Evolutionary conservation across 1,140 invertebrate species (phyloP), one percentile per base, ranked within the genome.

Genomic region (Gonatopus flavifemur): DNA sequence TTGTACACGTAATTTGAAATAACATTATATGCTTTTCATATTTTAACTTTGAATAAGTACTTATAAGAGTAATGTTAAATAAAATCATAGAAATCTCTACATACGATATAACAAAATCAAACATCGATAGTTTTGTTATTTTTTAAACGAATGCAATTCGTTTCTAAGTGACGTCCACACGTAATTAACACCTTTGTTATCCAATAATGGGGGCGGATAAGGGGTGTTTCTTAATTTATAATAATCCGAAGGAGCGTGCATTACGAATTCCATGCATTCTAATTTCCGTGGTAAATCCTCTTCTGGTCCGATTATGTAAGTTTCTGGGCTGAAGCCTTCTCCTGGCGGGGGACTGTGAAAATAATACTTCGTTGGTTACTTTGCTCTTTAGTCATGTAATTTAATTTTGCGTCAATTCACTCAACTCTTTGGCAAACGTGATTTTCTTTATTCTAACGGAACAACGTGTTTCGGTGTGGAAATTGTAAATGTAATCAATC

Each of bases 171-270:
- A 70, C 7, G 86, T 86, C 88, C 88, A 89, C 52, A 89, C 83
- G 47, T 81, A 90, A 21, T 85, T 86, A 41, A 63, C 77, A 32
- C 81, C 80, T 55, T 79, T 77, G 62, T 86, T 83, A 2, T 77
- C 72, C 38, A 80, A 70, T 2, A 80, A 69, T 7, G 83, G 67
- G 0, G 83, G 73, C 0, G 88, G 89, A 70, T 91, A 95, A 1
- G 91, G 91, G 24, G 83, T 86, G 50, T 81, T 87, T 55, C 83
- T 85, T 10, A 87, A 79, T 66, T 88, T 87, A 66, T 88, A 96
- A 76, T 95, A 96, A 70, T 95, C 92, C 7, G 90, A 93, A 2
- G 93, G 93, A 2, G 92, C 90, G 70, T 94, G 92, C 86, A 94
- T 94, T 9, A 95, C 85, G 81, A 95, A 96, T 66, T 94, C 88